Base-by-base conservation (phyloP, 1,140 invertebrate species). In the Heliconius melpomene region DNA sequence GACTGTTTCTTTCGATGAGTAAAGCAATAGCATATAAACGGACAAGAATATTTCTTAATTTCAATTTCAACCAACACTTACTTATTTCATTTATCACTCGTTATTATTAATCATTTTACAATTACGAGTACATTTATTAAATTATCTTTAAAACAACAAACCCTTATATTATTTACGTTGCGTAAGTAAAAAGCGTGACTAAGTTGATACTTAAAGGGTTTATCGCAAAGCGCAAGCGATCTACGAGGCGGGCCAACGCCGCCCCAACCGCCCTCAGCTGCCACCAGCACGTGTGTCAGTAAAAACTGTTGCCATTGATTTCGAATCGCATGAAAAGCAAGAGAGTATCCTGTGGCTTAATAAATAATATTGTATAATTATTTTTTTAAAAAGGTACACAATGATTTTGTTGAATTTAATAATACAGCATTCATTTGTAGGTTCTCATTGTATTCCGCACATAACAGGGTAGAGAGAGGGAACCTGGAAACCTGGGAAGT, bases 251-350 rank as follows among this genome's bases (percentile, higher is more conserved):
- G 85, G 75, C 70, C 86, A 16, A 81, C 60, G 81, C 86, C 89
- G 86, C 88, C 89, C 86, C 52, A 60, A 75, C 80, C 85, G 85
- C 84, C 85, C 86, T 84, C 87, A 87, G 87, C 86, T 85, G 86
- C 86, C 75, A 74, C 26, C 79, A 77, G 74, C 82, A 84, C 87
- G 83, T 83, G 82, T 79, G 74, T 23, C 73, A 80, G 80, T 57
- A 77, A 74, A 78, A 81, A 78, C 79, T 46, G 60, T 77, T 77
- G 29, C 76, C 70, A 50, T 40, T 66, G 60, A 66, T 66, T 66
- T 29, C 23, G 11, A 16, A 66, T 29, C 26, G 26, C 23, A 16
- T 66, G 60, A 66, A 66, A 26, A 29, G 26, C 60, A 16, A 3
- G 13, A 26, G 29, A 66, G 26, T 7, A 1, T 29, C 60, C 23